phyloP scores from a whole-genome alignment of 2,797 vertebrate genomes.

The Tympanoctomys barrerae region DNA sequence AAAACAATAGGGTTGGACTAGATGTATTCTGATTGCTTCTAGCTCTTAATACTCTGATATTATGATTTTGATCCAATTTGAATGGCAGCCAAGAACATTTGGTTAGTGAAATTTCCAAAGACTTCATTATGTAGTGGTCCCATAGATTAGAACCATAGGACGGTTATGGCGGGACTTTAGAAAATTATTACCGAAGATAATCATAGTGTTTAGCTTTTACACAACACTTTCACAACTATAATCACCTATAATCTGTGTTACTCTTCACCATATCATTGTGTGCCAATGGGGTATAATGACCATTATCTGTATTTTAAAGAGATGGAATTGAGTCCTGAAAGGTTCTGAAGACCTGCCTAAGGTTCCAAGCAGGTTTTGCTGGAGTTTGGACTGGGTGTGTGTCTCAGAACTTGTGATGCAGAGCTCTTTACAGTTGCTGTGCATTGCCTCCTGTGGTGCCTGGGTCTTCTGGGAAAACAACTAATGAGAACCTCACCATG shows the following conservation, averaged over 20 bases:
- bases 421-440: background rate
- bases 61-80: slow-evolving; percentile 68
- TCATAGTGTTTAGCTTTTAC: slow-evolving; percentile 76
- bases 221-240: slow-evolving; percentile 71
- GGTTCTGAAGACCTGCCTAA: slow-evolving; percentile 24
- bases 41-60: slow-evolving; percentile 32
- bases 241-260: slow-evolving; percentile 74
- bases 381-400: background rate
- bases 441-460: background rate
- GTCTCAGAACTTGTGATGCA: background rate
- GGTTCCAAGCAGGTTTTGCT: slow-evolving; percentile 53
- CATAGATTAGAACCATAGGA: slow-evolving; percentile 53
- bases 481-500: background rate
- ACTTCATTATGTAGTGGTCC: slow-evolving; percentile 69
- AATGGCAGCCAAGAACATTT: slow-evolving; percentile 71
- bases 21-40: slow-evolving; percentile 18
- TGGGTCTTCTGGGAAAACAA: background rate
- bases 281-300: slow-evolving; percentile 54
- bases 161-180: slow-evolving; percentile 69
- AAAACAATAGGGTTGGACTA: slow-evolving; percentile 28
- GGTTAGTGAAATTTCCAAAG: slow-evolving; percentile 70
- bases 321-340: slow-evolving; percentile 21
- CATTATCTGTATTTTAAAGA: slow-evolving; percentile 66
- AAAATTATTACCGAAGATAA: slow-evolving; percentile 75
- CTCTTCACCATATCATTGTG: slow-evolving; percentile 65